phyloP scores from a whole-genome alignment of 2,888 invertebrate species.

The Spicauda simplicius region DNA sequence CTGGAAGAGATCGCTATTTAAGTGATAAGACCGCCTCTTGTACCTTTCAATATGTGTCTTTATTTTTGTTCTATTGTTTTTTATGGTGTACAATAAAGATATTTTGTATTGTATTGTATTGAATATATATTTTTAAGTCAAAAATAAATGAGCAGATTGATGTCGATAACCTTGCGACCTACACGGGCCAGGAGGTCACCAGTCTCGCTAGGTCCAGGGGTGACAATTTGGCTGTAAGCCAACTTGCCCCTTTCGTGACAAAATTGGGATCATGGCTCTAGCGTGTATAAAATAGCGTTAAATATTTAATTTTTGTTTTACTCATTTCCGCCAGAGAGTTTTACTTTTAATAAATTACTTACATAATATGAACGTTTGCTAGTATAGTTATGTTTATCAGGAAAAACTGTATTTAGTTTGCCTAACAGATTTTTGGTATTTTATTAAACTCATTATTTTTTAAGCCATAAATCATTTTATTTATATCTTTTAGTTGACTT shows the following conservation, averaged over 20 bases:
- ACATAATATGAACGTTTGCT: background rate
- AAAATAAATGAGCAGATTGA: background rate
- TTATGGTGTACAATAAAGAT: no score
- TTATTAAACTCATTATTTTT: no score
- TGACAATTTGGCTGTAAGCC: slow-evolving; percentile 10
- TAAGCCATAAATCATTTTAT: no score
- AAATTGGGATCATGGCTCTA: background rate
- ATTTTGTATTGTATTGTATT: no score
- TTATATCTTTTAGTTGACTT: no score
- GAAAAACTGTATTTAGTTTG: no score
- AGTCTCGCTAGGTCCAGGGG: background rate
- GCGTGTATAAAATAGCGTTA: background rate
- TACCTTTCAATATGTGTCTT: no score
- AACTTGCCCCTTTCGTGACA: slow-evolving; percentile 1
- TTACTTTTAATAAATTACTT: background rate
- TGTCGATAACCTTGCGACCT: slow-evolving; percentile 2
- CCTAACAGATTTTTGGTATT: no score
- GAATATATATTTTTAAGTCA: background rate
- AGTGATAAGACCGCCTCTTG: no score
- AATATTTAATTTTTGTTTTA: background rate
- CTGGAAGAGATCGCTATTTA: no score
- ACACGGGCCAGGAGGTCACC: slow-evolving; percentile 1
- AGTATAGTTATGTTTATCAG: no score
- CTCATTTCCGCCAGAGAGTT: background rate
- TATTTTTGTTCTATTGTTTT: no score